Conservation (phyloP, 2,888 invertebrate genomes). For the Volucella inanis region DNA sequence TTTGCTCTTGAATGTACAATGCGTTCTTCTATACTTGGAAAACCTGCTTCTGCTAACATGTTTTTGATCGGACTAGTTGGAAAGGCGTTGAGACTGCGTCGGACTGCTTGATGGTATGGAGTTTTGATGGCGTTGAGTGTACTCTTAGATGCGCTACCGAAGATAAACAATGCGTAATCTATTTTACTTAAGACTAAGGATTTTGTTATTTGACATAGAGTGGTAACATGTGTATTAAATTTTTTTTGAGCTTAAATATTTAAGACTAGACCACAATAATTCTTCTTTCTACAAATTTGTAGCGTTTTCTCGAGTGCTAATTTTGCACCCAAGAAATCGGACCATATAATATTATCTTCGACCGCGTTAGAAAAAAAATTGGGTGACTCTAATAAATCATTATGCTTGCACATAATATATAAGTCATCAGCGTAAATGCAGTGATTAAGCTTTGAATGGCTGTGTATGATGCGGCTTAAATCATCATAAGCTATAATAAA, state of each 20-base stretch:
- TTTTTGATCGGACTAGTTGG: constrained; percentile 44
- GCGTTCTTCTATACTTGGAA: constrained; percentile 32
- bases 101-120: constrained; percentile 39
- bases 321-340: constrained; percentile 11
- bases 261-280: neutral
- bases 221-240: constrained; percentile 24
- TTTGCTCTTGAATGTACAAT: neutral
- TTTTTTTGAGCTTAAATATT: constrained; percentile 25
- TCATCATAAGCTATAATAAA: no score
- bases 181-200: constrained; percentile 48
- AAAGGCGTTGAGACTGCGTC: constrained; percentile 49
- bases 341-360: constrained; percentile 5
- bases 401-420: constrained; percentile 10
- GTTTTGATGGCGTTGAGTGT: constrained; percentile 32
- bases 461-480: no score
- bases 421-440: constrained; percentile 34
- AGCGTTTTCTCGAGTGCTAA: constrained; percentile 32
- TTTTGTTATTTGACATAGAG: constrained; percentile 28
- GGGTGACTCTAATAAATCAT: neutral
- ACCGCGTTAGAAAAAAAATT: neutral
- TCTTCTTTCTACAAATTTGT: constrained; percentile 32
- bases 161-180: constrained; percentile 44
- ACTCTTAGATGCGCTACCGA: constrained; percentile 17
- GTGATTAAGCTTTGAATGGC: neutral
- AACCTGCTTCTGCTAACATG: constrained; percentile 43